These are phyloP conservation scores for Drosophila punjabiensis DNA, from an alignment of 1,140 invertebrate species.

Conservation along the genomic window DNA sequence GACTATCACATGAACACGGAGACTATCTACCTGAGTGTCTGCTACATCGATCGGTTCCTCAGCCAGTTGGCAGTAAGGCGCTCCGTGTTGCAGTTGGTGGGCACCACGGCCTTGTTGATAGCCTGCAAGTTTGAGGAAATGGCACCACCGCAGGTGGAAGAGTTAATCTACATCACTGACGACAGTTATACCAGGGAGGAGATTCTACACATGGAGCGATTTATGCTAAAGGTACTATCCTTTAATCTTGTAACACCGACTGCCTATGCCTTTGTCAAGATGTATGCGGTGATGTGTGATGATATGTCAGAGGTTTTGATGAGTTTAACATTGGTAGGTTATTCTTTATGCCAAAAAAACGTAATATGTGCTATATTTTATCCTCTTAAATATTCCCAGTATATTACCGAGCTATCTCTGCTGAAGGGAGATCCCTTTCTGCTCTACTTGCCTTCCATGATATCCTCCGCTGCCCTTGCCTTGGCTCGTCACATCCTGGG, in stretches of 20 bases:
- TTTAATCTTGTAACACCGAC: conserved; percentile 96
- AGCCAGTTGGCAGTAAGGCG: conserved; percentile 97
- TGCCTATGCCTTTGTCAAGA: conserved; percentile 92
- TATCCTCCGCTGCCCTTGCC: conserved; percentile 93
- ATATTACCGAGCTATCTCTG: conserved; percentile 93
- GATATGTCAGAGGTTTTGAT: conserved; percentile 89
- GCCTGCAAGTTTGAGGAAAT: conserved; percentile 99
- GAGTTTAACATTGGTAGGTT: conserved; percentile 91
- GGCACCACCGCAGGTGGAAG: conserved; percentile 95
- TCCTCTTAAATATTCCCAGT: conserved; percentile 87
- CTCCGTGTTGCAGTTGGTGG: conserved; percentile 96
- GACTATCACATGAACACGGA: conserved; percentile 95
- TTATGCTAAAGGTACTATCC: conserved; percentile 94
- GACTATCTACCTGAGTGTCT: conserved; percentile 95
- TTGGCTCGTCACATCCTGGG: conserved; percentile 91
- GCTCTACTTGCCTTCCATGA: conserved; percentile 92
- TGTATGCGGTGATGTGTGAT: conserved; percentile 89
- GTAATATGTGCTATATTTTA: neutral
- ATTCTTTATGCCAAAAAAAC: fast-evolving
- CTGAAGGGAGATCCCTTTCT: conserved; percentile 95
- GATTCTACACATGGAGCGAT: conserved; percentile 96
- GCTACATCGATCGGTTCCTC: conserved; percentile 97
- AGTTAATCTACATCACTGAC: conserved; percentile 98
- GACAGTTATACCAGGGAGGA: conserved; percentile 97
- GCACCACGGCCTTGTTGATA: conserved; percentile 97